Percentiles rank a stretch among this genome's conserved stretches.
phyloP scores from a whole-genome alignment of 2,888 invertebrate genomes.

The Pterostichus madidus region DNA sequence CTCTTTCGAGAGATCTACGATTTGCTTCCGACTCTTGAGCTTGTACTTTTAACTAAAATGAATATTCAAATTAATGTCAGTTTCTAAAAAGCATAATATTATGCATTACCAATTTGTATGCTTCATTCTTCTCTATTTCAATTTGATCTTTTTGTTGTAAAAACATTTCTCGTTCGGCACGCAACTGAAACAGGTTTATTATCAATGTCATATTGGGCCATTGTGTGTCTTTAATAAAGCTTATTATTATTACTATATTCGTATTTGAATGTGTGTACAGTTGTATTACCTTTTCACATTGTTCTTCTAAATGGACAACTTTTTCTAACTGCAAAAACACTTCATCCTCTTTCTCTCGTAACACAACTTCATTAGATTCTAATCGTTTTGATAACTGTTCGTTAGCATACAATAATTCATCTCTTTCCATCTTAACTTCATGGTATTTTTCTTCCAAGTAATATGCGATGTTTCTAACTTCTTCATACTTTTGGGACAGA shows the following conservation, averaged over 20 bases:
- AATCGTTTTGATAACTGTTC: slow-evolving; percentile 78
- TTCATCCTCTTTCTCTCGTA: slow-evolving; percentile 82
- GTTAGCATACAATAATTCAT: slow-evolving; percentile 79
- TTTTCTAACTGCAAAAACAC: slow-evolving; percentile 81
- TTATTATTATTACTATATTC: too few relatives aligned
- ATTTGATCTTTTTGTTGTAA: slow-evolving; percentile 76
- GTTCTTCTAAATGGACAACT: slow-evolving; percentile 81
- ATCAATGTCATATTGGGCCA: slow-evolving; percentile 36
- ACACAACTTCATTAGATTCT: slow-evolving; percentile 79
- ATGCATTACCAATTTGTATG: slow-evolving; percentile 76
- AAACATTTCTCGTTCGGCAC: slow-evolving; percentile 78
- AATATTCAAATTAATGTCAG: slow-evolving; percentile 27
- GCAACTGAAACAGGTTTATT: slow-evolving; percentile 74
- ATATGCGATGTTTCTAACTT: slow-evolving; percentile 81
- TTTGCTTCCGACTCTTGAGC: slow-evolving; percentile 80
- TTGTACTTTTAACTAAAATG: slow-evolving; percentile 79
- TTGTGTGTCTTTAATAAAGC: too few relatives aligned
- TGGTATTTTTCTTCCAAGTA: slow-evolving; percentile 83
- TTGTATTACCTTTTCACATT: slow-evolving; percentile 78
- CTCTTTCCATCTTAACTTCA: slow-evolving; percentile 82
- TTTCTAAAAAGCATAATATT: background rate
- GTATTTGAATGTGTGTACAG: slow-evolving; percentile 22
- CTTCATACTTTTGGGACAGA: slow-evolving; percentile 82
- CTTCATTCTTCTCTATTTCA: slow-evolving; percentile 78
- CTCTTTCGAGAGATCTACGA: slow-evolving; percentile 79